Percentiles rank a stretch among this genome's conserved stretches.
Conservation (phyloP, 1,140 invertebrate species). For the Lasaia peninsularis region DNA sequence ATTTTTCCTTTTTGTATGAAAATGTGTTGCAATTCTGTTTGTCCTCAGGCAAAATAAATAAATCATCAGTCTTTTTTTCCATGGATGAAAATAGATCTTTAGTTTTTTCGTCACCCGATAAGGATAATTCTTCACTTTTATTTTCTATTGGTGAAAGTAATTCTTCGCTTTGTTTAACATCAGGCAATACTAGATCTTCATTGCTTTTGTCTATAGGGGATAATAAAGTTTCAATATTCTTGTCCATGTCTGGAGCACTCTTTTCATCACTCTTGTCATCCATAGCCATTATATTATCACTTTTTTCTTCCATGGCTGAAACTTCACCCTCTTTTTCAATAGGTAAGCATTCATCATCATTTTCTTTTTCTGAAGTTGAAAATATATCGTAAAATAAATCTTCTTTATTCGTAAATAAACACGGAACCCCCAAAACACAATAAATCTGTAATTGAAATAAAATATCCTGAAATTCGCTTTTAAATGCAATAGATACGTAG, state of each 20-base stretch:
- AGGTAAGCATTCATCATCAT: neutral
- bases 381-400: slow-evolving; percentile 1
- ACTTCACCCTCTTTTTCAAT: neutral
- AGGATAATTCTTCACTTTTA: neutral
- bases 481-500: too few relatives aligned
- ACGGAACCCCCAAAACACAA: neutral
- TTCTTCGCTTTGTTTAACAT: neutral
- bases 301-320: neutral
- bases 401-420: slow-evolving; percentile 3
- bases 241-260: too few relatives aligned
- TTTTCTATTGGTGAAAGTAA: neutral
- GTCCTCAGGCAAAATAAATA: too few relatives aligned
- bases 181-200: too few relatives aligned
- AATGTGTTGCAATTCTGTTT: too few relatives aligned
- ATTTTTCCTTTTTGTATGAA: too few relatives aligned
- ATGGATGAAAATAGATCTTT: neutral
- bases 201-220: too few relatives aligned
- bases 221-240: too few relatives aligned
- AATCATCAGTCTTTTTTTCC: neutral
- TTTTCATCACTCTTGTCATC: neutral
- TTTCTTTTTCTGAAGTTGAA: neutral
- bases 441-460: neutral
- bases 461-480: neutral
- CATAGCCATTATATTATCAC: neutral
- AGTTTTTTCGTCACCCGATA: neutral